A percentile compares a stretch with the other conserved stretches of the same genome.
Evolutionary conservation across 23 tunicate genomes (phyloP).

Genomic region (Oikopleura vanhoeffeni): DNA sequence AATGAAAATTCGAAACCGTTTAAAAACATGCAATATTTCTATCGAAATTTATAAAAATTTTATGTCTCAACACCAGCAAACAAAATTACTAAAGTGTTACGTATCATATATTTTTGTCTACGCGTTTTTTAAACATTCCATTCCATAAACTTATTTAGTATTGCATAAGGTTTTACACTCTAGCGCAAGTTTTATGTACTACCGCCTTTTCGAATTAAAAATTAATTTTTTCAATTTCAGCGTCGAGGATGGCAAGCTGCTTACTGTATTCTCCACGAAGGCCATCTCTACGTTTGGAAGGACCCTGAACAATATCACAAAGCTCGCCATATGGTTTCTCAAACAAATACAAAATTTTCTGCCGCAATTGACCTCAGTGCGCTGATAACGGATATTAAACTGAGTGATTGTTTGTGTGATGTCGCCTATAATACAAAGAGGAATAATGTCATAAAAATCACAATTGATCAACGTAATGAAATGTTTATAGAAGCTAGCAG

Average conservation of each 20-base stretch:
- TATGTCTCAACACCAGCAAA: too few species aligned
- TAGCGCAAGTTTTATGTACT: too few species aligned
- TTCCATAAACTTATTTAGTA: too few species aligned
- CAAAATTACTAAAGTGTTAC: too few species aligned
- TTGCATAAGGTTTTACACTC: too few species aligned
- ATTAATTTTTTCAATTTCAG: background rate
- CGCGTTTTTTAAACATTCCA: too few species aligned
- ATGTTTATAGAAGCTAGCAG: background rate
- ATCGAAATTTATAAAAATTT: too few species aligned
- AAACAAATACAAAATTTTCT: background rate
- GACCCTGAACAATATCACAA: background rate
- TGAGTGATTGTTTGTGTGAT: background rate
- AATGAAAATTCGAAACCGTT: too few species aligned
- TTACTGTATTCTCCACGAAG: background rate
- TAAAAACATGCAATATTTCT: too few species aligned
- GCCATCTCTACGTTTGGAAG: slow-evolving; percentile 10
- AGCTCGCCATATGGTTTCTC: slow-evolving; percentile 8
- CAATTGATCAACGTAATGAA: background rate
- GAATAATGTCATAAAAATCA: background rate
- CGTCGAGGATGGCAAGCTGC: slow-evolving; percentile 10
- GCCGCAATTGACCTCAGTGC: background rate
- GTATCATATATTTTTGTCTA: too few species aligned
- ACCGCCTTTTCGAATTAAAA: too few species aligned
- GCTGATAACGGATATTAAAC: background rate
- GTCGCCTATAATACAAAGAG: background rate